phyloP scores from a whole-genome alignment of 2,113 vertebrate genomes.

The Cygnus buccinator region DNA sequence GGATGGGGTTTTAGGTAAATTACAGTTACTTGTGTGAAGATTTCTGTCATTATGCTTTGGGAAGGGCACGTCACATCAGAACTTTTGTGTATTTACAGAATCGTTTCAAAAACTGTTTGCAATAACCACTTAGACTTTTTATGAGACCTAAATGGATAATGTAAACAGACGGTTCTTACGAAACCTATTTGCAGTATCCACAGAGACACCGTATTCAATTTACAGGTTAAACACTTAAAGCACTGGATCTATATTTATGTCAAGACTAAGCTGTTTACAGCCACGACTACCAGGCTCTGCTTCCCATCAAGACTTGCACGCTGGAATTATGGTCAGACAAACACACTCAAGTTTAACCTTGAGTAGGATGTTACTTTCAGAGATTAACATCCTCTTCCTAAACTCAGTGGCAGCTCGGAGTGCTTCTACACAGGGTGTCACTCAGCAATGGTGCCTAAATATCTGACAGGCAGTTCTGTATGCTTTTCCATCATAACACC shows the following conservation, averaged over 20 bases:
- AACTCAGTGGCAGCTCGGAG: background rate
- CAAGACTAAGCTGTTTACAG: constrained; percentile 27
- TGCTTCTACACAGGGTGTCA: background rate
- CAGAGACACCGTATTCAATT: background rate
- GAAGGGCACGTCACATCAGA: fast-evolving
- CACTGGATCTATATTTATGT: background rate
- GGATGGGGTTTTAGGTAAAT: background rate
- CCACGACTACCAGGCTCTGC: background rate
- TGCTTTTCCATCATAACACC: background rate
- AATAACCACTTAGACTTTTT: background rate
- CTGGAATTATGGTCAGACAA: constrained; percentile 20
- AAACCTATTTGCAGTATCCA: background rate
- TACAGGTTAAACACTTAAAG: background rate
- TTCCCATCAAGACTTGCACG: background rate
- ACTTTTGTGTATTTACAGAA: background rate
- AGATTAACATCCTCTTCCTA: background rate
- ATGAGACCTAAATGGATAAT: background rate
- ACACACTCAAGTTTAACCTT: background rate
- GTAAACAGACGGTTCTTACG: background rate
- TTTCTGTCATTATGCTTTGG: background rate
- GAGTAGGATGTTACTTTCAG: constrained; percentile 11
- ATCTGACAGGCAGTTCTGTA: background rate
- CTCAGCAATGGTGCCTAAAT: background rate
- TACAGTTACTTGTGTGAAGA: background rate
- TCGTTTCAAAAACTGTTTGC: background rate